These are phyloP conservation scores for Sepioteuthis lessoniana DNA, from an alignment of 2,888 invertebrate genomes.

Conservation along the genomic window DNA sequence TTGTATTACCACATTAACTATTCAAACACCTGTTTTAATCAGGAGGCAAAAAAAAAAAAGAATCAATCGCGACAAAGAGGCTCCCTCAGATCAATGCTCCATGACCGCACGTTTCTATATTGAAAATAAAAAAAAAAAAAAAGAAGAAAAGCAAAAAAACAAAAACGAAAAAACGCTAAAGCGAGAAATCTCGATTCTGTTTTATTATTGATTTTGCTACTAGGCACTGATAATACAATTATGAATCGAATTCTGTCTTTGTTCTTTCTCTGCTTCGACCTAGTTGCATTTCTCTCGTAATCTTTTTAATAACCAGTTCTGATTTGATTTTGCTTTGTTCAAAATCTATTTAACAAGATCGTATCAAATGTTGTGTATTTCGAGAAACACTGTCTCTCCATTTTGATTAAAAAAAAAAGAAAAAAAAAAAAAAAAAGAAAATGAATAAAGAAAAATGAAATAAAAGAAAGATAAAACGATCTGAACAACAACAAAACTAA, in stretches of 20 bases:
- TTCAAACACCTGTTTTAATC: conserved; percentile 33
- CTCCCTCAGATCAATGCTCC: not conserved
- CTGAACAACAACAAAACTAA: too few relatives aligned
- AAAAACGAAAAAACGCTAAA: not conserved
- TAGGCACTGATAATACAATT: conserved; percentile 7
- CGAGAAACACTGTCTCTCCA: not conserved
- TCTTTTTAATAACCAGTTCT: conserved; percentile 12
- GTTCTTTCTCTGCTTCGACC: not conserved
- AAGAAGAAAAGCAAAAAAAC: not conserved
- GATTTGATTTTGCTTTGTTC: conserved; percentile 1
- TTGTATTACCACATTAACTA: not conserved
- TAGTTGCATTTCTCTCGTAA: conserved; percentile 3
- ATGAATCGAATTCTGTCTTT: not conserved
- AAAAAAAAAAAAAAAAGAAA: not conserved
- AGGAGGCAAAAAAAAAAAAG: not conserved
- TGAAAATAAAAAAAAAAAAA: not conserved
- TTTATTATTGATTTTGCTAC: not conserved
- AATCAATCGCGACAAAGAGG: not conserved
- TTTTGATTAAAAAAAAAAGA: not conserved
- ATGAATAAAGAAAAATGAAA: not conserved
- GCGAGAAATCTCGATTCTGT: not conserved
- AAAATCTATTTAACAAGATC: not conserved
- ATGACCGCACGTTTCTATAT: not conserved
- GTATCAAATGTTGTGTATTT: conserved; percentile 33
- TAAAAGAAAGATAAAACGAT: too few relatives aligned